phyloP scores from a whole-genome alignment of 2,888 invertebrate species.

The Odontocerum albicorne region DNA sequence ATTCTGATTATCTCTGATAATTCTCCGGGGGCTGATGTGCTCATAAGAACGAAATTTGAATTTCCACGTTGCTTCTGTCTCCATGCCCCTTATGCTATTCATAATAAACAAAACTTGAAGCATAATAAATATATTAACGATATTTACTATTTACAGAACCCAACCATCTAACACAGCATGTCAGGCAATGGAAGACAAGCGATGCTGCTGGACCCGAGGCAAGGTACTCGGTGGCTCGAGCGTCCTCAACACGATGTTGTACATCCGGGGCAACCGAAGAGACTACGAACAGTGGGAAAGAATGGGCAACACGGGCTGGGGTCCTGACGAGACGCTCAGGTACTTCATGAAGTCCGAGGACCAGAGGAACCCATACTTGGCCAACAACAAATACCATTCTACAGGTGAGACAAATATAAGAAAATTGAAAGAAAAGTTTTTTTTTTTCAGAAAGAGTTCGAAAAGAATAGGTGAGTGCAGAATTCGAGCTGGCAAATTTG shows the following conservation, averaged over 20 bases:
- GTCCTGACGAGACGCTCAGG: slow-evolving; percentile 75
- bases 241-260: slow-evolving; percentile 88
- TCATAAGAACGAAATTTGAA: too few species aligned
- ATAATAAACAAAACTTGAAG: too few species aligned
- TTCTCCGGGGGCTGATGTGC: too few species aligned
- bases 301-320: slow-evolving; percentile 87
- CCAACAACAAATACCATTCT: slow-evolving; percentile 71
- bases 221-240: slow-evolving; percentile 87
- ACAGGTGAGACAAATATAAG: slow-evolving; percentile 59
- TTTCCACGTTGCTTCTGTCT: too few species aligned
- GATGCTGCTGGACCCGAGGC: slow-evolving; percentile 89
- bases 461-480: too few species aligned
- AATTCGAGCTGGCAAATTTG: too few species aligned
- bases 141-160: slow-evolving; percentile 69
- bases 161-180: slow-evolving; percentile 83
- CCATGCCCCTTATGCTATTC: too few species aligned
- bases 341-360: slow-evolving; percentile 88
- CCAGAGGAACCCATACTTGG: slow-evolving; percentile 85
- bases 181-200: slow-evolving; percentile 81
- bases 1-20: too few species aligned
- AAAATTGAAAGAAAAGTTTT: too few species aligned
- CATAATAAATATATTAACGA: too few species aligned
- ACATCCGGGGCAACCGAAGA: slow-evolving; percentile 82
- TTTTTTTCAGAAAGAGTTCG: too few species aligned
- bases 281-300: slow-evolving; percentile 89